Evolutionary conservation across 2,888 invertebrate genomes (phyloP).

Genomic region (Drosophila eohydei): DNA sequence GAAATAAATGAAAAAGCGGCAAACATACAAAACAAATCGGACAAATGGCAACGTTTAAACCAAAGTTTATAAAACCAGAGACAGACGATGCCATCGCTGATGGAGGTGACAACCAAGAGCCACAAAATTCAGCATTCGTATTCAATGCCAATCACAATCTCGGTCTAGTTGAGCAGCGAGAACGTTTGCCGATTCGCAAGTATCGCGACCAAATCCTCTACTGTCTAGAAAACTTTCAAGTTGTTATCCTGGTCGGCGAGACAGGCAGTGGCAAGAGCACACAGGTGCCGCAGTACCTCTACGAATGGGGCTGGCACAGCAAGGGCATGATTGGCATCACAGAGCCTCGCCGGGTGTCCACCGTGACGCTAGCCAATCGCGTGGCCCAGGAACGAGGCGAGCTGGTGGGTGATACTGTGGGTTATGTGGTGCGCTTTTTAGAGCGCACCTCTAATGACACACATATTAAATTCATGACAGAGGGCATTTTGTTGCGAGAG

Average conservation of each 20-base stretch:
- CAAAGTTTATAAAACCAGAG: conserved; percentile 68
- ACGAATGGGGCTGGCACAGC: conserved; percentile 93
- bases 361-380: conserved; percentile 93
- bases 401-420: conserved; percentile 91
- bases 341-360: conserved; percentile 96
- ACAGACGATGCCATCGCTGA: conserved; percentile 81
- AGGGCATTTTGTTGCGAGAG: conserved; percentile 96
- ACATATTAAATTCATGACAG: conserved; percentile 96
- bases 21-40: background rate
- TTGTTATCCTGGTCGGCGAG: conserved; percentile 95
- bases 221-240: conserved; percentile 95
- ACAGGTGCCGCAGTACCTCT: conserved; percentile 89
- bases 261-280: conserved; percentile 93
- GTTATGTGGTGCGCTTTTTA: conserved; percentile 94
- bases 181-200: conserved; percentile 94
- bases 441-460: conserved; percentile 88
- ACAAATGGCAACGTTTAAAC: conserved; percentile 66
- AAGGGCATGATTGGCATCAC: conserved; percentile 94
- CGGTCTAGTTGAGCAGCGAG: conserved; percentile 93
- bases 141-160: conserved; percentile 94
- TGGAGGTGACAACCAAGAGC: conserved; percentile 53
- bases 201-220: conserved; percentile 95
- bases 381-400: conserved; percentile 95
- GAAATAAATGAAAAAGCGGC: conserved; percentile 19
- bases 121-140: conserved; percentile 87